Evolutionary conservation across 2,888 invertebrate genomes (phyloP).

Genomic region (Dasysyrphus tricinctus): DNA sequence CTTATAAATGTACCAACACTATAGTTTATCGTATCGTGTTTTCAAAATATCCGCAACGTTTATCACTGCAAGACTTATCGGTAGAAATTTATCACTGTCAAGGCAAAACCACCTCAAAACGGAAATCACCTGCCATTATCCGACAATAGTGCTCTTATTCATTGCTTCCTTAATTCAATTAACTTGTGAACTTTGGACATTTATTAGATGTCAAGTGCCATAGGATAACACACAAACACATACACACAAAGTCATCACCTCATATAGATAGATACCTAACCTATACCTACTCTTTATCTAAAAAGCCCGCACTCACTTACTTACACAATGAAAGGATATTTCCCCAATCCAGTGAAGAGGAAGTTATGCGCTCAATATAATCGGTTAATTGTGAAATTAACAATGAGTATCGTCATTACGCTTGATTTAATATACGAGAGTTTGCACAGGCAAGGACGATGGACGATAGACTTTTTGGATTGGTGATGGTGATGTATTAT

Average conservation of each 20-base stretch:
- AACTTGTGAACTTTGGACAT: slow-evolving; percentile 75
- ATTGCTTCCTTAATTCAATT: slow-evolving; percentile 75
- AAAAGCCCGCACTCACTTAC: background rate
- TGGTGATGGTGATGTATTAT: background rate
- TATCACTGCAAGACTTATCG: slow-evolving; percentile 55
- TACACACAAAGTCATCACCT: slow-evolving; percentile 14
- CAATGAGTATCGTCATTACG: slow-evolving; percentile 74
- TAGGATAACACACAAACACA: slow-evolving; percentile 32
- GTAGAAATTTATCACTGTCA: slow-evolving; percentile 59
- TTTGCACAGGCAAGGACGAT: slow-evolving; percentile 41
- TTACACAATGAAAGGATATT: slow-evolving; percentile 6
- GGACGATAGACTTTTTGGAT: background rate
- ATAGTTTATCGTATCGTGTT: slow-evolving; percentile 4
- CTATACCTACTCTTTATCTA: background rate
- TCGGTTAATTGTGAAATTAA: slow-evolving; percentile 75
- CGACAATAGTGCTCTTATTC: slow-evolving; percentile 69
- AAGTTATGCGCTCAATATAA: slow-evolving; percentile 74
- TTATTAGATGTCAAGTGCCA: slow-evolving; percentile 74
- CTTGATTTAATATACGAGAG: slow-evolving; percentile 70
- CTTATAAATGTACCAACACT: background rate
- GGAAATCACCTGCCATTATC: slow-evolving; percentile 75
- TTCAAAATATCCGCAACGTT: slow-evolving; percentile 45
- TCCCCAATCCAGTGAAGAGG: slow-evolving; percentile 49
- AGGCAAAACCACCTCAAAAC: slow-evolving; percentile 54
- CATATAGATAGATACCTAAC: background rate